Conservation (phyloP, 2,797 vertebrate genomes). For the Anas bernieri region DNA sequence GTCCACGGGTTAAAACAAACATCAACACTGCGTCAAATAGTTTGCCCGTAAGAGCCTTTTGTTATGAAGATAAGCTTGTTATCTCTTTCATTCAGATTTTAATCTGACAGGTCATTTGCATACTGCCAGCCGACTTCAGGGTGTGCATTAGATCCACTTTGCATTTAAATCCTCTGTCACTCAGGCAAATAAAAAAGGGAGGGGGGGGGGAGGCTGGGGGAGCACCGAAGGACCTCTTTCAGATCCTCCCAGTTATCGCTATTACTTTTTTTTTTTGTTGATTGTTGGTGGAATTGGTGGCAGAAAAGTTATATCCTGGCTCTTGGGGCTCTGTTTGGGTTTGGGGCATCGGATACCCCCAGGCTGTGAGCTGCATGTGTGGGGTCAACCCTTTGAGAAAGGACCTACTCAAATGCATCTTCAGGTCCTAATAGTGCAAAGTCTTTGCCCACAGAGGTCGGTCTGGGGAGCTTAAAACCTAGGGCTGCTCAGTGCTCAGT, state of each 20-base stretch:
- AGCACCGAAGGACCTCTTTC: constrained; percentile 49
- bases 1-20: constrained; percentile 92
- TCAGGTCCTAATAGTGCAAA: not conserved
- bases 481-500: not conserved
- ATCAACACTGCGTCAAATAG: constrained; percentile 82
- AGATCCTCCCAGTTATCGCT: constrained; percentile 34
- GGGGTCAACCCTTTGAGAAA: not conserved
- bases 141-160: constrained; percentile 76
- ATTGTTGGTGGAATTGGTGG: not conserved
- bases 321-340: not conserved
- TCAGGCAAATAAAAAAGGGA: constrained; percentile 53
- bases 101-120: constrained; percentile 92
- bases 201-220: not conserved
- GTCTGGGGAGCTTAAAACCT: not conserved
- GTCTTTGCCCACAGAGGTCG: not conserved
- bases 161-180: constrained; percentile 78
- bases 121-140: constrained; percentile 92
- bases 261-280: not conserved
- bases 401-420: not conserved
- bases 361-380: not conserved
- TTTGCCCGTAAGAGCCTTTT: constrained; percentile 80
- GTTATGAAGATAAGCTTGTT: constrained; percentile 92
- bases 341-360: not conserved
- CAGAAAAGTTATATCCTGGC: not conserved
- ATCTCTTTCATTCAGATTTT: constrained; percentile 95